Conservation (phyloP, 2,113 vertebrate genomes). For the Corythoichthys haematopterus region DNA sequence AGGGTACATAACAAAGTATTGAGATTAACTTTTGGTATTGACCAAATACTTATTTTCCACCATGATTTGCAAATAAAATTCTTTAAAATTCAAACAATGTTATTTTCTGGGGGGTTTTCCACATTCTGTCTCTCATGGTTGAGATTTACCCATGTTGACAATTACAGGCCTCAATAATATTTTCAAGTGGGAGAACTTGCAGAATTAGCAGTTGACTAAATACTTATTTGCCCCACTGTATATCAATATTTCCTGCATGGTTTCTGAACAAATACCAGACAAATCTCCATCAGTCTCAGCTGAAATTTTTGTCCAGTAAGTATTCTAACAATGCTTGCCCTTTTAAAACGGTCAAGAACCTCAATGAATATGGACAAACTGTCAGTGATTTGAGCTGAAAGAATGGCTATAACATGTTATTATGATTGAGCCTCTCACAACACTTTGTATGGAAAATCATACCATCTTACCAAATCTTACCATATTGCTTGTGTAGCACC, state of each 20-base stretch:
- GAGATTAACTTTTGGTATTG: too few relatives aligned
- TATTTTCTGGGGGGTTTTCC: too few relatives aligned
- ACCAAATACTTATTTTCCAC: too few relatives aligned
- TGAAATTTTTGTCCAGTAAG: slow-evolving; percentile 3
- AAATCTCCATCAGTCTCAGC: neutral
- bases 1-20: too few relatives aligned
- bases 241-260: neutral
- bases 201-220: too few relatives aligned
- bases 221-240: too few relatives aligned
- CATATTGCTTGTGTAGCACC: neutral
- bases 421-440: slow-evolving; percentile 14
- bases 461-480: neutral
- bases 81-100: too few relatives aligned
- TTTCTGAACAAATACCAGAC: slow-evolving; percentile 3
- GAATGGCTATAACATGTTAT: slow-evolving; percentile 7
- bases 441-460: neutral
- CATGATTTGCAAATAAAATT: too few relatives aligned
- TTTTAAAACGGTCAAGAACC: slow-evolving; percentile 8
- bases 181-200: too few relatives aligned
- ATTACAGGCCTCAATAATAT: too few relatives aligned
- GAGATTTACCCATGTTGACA: too few relatives aligned
- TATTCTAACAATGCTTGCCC: neutral
- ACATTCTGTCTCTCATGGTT: too few relatives aligned
- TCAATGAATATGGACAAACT: slow-evolving; percentile 2
- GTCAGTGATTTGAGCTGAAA: neutral